Base-by-base conservation (phyloP, 1,140 invertebrate species). In the Ceratina australensis region DNA sequence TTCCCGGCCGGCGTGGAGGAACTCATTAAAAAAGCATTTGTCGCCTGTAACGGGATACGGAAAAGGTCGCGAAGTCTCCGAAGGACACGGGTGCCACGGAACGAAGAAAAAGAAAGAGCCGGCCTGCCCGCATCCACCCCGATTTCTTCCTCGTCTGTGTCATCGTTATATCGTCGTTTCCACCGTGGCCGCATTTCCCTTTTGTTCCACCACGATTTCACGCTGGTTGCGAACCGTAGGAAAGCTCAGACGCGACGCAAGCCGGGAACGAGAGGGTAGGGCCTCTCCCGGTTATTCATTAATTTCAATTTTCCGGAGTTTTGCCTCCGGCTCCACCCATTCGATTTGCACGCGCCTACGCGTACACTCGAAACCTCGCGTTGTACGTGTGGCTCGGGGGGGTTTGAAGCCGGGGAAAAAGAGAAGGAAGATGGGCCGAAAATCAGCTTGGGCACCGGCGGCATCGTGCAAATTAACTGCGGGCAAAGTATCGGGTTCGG, bases 231-330 rank as follows among this genome's bases (percentile, higher is more conserved):
- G 79, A 66, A 49, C 54, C 57, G 72, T 22, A 71, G 76, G 74
- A 73, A 67, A 79, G 64, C 67, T 64, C 26, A 57, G 60, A 28
- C 68, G 72, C 50, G 64, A 15, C n/a, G 52, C 33, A 42, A 59
- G 20, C 26, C 5, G 28, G 28, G 28, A 33, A n/a, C n/a, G 12
- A 28, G 26, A 22, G 64, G 69, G 57, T 63, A 73, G 20, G 76
- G 28, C 78, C 28, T 33, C n/a, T n/a, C 28, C 28, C 71, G 86
- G 82, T 87, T 89, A 90, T 91, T 91, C 91, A 90, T 92, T 92
- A 92, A 91, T 92, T 91, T 91, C 90, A 91, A 92, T 92, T 92
- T 92, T 91, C 87, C 90, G 86, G 85, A 89, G 86, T 89, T 89
- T 88, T 89, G 87, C 88, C 81, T 88, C 75, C 78, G 75, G 79